These are phyloP conservation scores for Protonemura montana DNA, from an alignment of 2,888 invertebrate species.

Conservation along the genomic window DNA sequence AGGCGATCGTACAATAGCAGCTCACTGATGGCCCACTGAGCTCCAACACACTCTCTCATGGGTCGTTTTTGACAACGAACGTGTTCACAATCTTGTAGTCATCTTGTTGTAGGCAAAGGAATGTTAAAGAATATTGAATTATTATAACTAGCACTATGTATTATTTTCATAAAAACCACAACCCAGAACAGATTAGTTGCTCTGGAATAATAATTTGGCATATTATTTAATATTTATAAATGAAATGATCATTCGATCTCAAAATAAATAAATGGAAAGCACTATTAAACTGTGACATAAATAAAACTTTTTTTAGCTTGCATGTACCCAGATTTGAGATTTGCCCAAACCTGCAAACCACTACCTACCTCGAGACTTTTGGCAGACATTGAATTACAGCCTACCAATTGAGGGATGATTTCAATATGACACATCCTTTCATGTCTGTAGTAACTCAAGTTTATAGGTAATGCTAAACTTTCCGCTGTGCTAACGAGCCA, in stretches of 20 bases:
- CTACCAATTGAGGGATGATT: too few relatives aligned
- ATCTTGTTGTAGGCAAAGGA: not conserved
- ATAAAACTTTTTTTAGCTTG: not conserved
- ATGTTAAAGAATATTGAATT: not conserved
- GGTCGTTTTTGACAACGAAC: not conserved
- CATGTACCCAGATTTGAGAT: not conserved
- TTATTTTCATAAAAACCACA: too few relatives aligned
- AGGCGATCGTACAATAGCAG: not conserved
- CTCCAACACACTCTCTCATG: not conserved
- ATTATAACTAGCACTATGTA: too few relatives aligned
- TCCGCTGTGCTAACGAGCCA: too few relatives aligned
- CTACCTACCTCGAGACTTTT: not conserved
- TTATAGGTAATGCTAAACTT: too few relatives aligned
- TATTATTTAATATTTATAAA: not conserved
- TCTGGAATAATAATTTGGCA: not conserved
- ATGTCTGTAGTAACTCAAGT: too few relatives aligned
- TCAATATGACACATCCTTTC: too few relatives aligned
- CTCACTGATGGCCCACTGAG: not conserved
- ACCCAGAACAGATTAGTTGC: too few relatives aligned
- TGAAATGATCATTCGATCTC: not conserved
- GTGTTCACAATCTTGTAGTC: not conserved
- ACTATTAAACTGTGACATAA: not conserved
- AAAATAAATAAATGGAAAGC: constrained; percentile 7
- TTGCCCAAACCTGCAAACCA: too few relatives aligned
- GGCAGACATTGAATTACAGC: too few relatives aligned